Evolutionary conservation across 1,140 invertebrate genomes (phyloP).

Genomic region (Samia ricini): DNA sequence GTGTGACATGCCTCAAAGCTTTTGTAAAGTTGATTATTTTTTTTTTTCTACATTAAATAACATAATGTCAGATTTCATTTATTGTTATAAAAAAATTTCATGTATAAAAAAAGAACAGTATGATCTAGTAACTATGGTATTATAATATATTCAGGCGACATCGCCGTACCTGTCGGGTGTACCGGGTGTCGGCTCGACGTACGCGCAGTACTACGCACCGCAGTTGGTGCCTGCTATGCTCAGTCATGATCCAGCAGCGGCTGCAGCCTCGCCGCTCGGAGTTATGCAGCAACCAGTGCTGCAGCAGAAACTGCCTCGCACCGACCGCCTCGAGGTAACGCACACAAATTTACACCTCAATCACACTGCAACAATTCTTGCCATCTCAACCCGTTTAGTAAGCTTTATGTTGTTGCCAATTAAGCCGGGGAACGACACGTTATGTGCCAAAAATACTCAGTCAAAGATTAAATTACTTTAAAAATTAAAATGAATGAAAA

Average conservation of each 20-base stretch:
- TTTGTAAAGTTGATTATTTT: slow-evolving; percentile 2
- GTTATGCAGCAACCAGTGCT: slow-evolving; percentile 90
- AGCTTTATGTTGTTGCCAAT: slow-evolving; percentile 55
- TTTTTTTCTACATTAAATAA: background rate
- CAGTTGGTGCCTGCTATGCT: slow-evolving; percentile 91
- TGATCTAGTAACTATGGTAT: slow-evolving; percentile 20
- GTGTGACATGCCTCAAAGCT: slow-evolving; percentile 11
- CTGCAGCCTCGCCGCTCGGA: slow-evolving; percentile 80
- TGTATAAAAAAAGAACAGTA: slow-evolving; percentile 5
- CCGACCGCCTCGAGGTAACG: slow-evolving; percentile 96
- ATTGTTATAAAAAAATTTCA: too few species aligned
- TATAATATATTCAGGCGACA: slow-evolving; percentile 84
- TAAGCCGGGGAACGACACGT: slow-evolving; percentile 49
- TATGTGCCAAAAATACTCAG: background rate
- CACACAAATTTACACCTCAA: slow-evolving; percentile 13
- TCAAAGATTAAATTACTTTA: background rate
- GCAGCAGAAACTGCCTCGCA: slow-evolving; percentile 95
- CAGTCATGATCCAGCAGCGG: slow-evolving; percentile 89
- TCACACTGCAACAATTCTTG: slow-evolving; percentile 15
- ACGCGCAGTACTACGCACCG: slow-evolving; percentile 92
- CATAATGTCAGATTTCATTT: background rate
- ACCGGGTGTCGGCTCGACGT: slow-evolving; percentile 89
- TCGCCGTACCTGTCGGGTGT: slow-evolving; percentile 93
- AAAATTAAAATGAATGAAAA: background rate
- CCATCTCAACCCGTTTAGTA: slow-evolving; percentile 37